Conservation (phyloP, 2,888 invertebrate species). For the Rhimphoctona megacephalus region DNA sequence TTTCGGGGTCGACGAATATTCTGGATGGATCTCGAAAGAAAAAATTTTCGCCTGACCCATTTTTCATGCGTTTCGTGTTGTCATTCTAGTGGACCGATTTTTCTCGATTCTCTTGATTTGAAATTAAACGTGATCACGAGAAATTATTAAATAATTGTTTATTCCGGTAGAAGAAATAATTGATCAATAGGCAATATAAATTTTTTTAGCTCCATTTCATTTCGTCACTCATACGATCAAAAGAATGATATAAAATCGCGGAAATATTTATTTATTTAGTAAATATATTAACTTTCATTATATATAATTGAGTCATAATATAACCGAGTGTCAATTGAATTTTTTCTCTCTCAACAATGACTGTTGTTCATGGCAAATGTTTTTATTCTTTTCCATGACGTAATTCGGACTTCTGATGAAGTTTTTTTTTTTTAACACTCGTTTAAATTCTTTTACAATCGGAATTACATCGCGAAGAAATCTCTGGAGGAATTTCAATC, state of each 20-base stretch:
- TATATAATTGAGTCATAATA: neutral
- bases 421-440: neutral
- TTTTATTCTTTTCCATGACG: neutral
- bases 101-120: neutral
- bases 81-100: neutral
- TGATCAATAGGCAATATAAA: no score
- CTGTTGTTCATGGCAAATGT: neutral
- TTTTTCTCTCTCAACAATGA: neutral
- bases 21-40: slow-evolving; percentile 46
- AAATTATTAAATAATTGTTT: neutral
- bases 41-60: slow-evolving; percentile 18
- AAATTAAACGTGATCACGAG: neutral
- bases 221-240: no score
- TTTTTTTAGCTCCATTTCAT: no score
- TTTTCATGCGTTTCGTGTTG: neutral
- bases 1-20: slow-evolving; percentile 54
- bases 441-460: slow-evolving; percentile 12
- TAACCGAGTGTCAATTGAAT: neutral
- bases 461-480: slow-evolving; percentile 13
- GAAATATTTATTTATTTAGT: neutral
- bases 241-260: neutral
- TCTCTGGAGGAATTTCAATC: neutral
- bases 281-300: neutral
- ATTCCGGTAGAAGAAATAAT: no score
- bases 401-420: neutral